Evolutionary conservation across 2,888 invertebrate genomes (phyloP).

Genomic region (Eupithecia tripunctaria): DNA sequence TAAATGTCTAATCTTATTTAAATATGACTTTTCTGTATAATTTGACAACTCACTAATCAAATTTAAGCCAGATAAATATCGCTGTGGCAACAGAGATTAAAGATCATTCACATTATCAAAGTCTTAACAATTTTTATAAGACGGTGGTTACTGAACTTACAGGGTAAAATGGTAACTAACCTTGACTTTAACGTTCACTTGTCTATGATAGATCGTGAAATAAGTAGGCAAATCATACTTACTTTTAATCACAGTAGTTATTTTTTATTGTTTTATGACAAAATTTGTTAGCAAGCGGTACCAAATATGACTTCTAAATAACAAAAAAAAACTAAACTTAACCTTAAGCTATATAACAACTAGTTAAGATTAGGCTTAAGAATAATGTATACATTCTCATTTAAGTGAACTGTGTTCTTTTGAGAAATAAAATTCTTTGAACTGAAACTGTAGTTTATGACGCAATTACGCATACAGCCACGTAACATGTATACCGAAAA

Average conservation of each 20-base stretch:
- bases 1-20: neutral
- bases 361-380: too few relatives aligned
- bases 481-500: neutral
- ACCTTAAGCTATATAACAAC: too few relatives aligned
- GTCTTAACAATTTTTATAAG: neutral
- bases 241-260: neutral
- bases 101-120: neutral
- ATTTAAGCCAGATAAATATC: neutral
- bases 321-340: too few relatives aligned
- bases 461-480: neutral
- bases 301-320: too few relatives aligned
- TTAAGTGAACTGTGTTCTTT: too few relatives aligned
- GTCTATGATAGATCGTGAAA: neutral
- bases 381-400: too few relatives aligned
- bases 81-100: neutral
- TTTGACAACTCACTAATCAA: neutral
- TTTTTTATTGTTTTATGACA: too few relatives aligned
- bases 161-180: neutral
- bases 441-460: too few relatives aligned
- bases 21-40: neutral
- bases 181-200: neutral
- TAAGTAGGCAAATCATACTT: neutral
- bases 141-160: neutral
- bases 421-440: too few relatives aligned
- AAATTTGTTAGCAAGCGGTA: too few relatives aligned